Evolutionary conservation across 2,888 invertebrate species (phyloP).

Genomic region (Agrotis ipsilon): DNA sequence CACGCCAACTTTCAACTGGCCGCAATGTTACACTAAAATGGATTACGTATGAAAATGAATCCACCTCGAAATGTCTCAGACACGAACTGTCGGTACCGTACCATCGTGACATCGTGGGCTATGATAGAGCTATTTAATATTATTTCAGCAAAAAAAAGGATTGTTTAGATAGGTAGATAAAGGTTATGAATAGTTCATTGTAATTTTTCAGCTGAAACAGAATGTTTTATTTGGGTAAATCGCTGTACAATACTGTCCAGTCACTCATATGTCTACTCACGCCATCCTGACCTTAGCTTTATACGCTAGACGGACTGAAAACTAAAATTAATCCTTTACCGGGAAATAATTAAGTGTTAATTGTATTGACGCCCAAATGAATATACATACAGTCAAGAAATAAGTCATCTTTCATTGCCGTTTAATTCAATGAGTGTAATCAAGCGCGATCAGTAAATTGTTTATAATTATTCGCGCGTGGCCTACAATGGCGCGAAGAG

Average conservation of each 20-base stretch:
- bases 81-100: conserved; percentile 54
- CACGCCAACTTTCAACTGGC: conserved; percentile 74
- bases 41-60: conserved; percentile 66
- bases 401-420: neutral
- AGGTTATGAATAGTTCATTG: conserved; percentile 4
- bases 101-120: conserved; percentile 33
- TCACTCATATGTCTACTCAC: neutral
- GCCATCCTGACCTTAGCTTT: too few relatives aligned
- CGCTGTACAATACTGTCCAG: neutral
- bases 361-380: neutral
- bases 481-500: conserved; percentile 69
- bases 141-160: conserved; percentile 22
- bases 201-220: neutral
- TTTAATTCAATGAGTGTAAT: conserved; percentile 44
- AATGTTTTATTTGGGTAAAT: conserved; percentile 7
- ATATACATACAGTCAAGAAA: neutral
- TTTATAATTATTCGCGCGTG: conserved; percentile 78
- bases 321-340: neutral
- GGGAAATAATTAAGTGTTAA: neutral
- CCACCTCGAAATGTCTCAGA: conserved; percentile 53
- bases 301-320: neutral
- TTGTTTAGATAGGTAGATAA: neutral
- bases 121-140: conserved; percentile 52
- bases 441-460: conserved; percentile 65
- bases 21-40: conserved; percentile 62